Evolutionary conservation across 2,113 vertebrate genomes (phyloP).

Genomic region (Nestor notabilis): DNA sequence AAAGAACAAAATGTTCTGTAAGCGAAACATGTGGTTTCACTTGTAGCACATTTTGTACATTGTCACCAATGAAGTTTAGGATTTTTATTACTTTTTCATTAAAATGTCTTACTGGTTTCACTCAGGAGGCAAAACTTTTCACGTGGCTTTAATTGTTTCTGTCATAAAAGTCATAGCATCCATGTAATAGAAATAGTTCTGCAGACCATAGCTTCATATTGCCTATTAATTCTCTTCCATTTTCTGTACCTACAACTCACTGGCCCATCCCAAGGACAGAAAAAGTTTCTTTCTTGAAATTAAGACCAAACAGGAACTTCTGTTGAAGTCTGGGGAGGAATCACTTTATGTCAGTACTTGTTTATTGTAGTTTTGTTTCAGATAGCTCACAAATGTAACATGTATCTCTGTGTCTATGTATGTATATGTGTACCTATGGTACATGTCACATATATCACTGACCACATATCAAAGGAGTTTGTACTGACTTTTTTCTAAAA

Average conservation of each 20-base stretch:
- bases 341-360: neutral
- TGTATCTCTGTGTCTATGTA: neutral
- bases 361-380: conserved; percentile 20
- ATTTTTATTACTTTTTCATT: conserved; percentile 70
- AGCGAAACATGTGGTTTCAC: conserved; percentile 67
- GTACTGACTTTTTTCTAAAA: neutral
- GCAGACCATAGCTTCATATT: conserved; percentile 36
- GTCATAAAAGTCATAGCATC: conserved; percentile 65
- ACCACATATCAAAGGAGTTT: neutral
- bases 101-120: conserved; percentile 65
- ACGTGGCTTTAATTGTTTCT: conserved; percentile 69
- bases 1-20: conserved; percentile 52
- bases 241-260: conserved; percentile 22
- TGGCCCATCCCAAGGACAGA: neutral
- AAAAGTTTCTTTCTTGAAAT: neutral
- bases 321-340: neutral
- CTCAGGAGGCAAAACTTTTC: conserved; percentile 67
- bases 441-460: neutral
- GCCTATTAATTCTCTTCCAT: conserved; percentile 9
- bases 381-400: neutral
- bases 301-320: conserved; percentile 1
- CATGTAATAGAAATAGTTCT: conserved; percentile 57
- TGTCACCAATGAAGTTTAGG: conserved; percentile 60
- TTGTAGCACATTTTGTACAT: conserved; percentile 62
- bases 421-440: neutral